Base-by-base conservation (phyloP, 2,888 invertebrate species). In the Polietes domitor region DNA sequence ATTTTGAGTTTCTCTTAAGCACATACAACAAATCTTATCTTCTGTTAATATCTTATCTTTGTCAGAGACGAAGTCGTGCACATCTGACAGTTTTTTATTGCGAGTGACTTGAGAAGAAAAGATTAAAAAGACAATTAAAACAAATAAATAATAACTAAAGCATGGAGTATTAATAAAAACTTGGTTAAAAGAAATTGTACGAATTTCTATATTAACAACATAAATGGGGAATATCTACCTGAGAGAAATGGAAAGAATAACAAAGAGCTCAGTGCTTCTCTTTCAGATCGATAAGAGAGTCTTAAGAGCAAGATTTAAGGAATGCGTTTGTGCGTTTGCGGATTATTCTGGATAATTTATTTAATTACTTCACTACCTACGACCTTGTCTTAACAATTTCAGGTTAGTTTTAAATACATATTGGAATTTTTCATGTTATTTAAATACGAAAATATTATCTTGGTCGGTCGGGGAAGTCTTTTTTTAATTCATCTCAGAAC, bases 401-500 rank as follows among this genome's bases (percentile, higher is more conserved):
- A 1, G 37, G 9, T 37, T 3, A 37, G 41, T n/a, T 37, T 37
- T n/a, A 47, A n/a, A n/a, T n/a, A 47, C 7, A 47, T n/a, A 47
- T 47, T 32, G 2, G 12, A 41, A 7, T 41, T 47, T 47, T 47
- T n/a, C 4, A 12, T 47, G n/a, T 47, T 47, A 47, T 47, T 47
- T 47, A 47, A 47, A 55, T 19, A 70, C 26, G 24, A n/a, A 32
- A 15, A 37, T 32, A 26, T 26, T 55, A 53, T 19, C 17, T 53
- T 9, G 50, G 9, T 32, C 15, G 41, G 4, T n/a, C 3, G 47
- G 15, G 47, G n/a, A n/a, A 47, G 12, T 41, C 47, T 47, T 47
- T 47, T 24, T 82, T 53, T 63, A 63, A 75, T 68, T 63, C 77
- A 63, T 71, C 63, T 61, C 9, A 63, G 50, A 53, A 55, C 24